A percentile compares a stretch with the other conserved stretches of the same genome.
These are phyloP conservation scores for Oceanodroma leucorhoa DNA, from an alignment of 2,797 vertebrate species.

Conservation along the genomic window DNA sequence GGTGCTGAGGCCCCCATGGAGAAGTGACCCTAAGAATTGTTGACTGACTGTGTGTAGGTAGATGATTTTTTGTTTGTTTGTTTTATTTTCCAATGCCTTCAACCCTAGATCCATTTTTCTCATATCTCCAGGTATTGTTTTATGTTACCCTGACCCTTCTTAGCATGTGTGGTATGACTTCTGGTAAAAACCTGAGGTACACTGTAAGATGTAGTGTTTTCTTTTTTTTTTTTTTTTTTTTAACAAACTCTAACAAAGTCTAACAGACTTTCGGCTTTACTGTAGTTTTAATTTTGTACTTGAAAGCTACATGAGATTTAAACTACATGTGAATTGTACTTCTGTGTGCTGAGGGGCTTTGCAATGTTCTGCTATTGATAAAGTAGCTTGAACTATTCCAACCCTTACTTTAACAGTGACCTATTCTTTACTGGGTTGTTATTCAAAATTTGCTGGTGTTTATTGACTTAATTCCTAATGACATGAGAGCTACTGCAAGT, in stretches of 20 bases:
- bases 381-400: not conserved
- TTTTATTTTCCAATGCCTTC: not conserved
- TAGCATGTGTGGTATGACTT: not conserved
- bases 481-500: not conserved
- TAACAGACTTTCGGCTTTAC: not conserved
- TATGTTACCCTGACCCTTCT: not conserved
- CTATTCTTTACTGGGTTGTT: not conserved
- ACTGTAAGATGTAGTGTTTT: not conserved
- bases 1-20: not conserved
- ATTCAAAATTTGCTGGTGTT: not conserved
- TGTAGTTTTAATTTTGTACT: not conserved
- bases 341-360: not conserved
- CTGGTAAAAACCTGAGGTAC: not conserved
- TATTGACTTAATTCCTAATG: not conserved
- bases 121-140: not conserved
- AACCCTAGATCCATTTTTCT: not conserved
- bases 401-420: not conserved
- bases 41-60: not conserved
- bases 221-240: too few relatives aligned
- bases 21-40: not conserved
- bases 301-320: not conserved
- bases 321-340: too few relatives aligned
- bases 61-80: not conserved
- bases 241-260: too few relatives aligned
- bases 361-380: not conserved